phyloP scores from a whole-genome alignment of 2,113 vertebrate species.

The Myiozetetes cayanensis region DNA sequence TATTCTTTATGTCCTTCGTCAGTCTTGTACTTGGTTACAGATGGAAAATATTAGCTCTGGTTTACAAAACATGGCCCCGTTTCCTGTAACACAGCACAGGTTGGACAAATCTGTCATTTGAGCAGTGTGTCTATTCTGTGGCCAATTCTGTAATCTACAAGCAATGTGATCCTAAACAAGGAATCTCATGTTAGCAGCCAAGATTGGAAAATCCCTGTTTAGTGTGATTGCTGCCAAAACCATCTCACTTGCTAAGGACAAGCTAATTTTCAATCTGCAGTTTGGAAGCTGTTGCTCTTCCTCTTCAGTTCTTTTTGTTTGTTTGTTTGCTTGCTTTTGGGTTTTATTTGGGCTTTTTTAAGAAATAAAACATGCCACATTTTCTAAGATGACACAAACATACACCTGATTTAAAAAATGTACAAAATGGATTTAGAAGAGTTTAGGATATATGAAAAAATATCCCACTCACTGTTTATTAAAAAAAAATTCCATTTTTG shows the following conservation, averaged over 20 bases:
- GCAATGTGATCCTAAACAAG: slow-evolving; percentile 81
- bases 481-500: background rate
- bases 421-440: background rate
- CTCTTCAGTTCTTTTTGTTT: background rate
- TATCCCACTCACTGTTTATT: background rate
- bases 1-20: slow-evolving; percentile 77
- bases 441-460: background rate
- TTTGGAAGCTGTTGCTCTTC: background rate
- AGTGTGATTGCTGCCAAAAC: slow-evolving; percentile 67
- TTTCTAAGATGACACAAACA: background rate
- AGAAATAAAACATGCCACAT: background rate
- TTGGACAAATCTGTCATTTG: slow-evolving; percentile 86
- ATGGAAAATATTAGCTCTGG: slow-evolving; percentile 86
- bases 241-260: slow-evolving; percentile 59
- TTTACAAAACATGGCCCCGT: slow-evolving; percentile 73
- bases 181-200: slow-evolving; percentile 73
- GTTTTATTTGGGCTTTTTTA: background rate
- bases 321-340: background rate
- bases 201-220: slow-evolving; percentile 77
- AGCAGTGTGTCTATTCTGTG: slow-evolving; percentile 77
- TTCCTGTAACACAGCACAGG: slow-evolving; percentile 79
- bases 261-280: slow-evolving; percentile 48
- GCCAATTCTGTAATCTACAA: slow-evolving; percentile 80
- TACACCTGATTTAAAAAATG: background rate
- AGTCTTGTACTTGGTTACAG: slow-evolving; percentile 78